Evolutionary conservation across 1,140 invertebrate genomes (phyloP).

Genomic region (Bombus waltoni): DNA sequence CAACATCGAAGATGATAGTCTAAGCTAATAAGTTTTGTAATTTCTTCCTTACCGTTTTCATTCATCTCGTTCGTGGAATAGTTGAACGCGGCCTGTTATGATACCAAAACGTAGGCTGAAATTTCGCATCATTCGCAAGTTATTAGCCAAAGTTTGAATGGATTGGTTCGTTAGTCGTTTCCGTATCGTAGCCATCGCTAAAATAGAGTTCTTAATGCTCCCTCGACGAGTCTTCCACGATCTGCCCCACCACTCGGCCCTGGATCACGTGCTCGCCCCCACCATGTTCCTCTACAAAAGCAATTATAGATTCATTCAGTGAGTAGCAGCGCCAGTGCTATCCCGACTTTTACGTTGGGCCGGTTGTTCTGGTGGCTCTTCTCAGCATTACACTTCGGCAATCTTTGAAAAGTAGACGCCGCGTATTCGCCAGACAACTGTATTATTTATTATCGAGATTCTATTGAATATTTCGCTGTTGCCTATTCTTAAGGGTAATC

Average conservation of each 20-base stretch:
- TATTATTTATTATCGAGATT: not conserved
- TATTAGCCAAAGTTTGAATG: not conserved
- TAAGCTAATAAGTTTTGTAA: not conserved
- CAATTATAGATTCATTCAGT: slow-evolving; percentile 77
- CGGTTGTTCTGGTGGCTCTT: not conserved
- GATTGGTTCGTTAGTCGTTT: not conserved
- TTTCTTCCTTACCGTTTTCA: not conserved
- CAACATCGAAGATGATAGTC: not conserved
- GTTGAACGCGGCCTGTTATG: not conserved
- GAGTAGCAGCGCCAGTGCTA: slow-evolving; percentile 65
- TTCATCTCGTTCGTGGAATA: not conserved
- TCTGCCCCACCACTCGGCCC: slow-evolving; percentile 45
- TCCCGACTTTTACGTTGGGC: slow-evolving; percentile 24
- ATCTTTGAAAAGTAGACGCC: not conserved
- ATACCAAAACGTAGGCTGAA: not conserved
- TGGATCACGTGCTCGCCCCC: slow-evolving; percentile 41
- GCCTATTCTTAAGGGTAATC: too few relatives aligned
- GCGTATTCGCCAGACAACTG: not conserved
- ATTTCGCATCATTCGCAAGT: not conserved
- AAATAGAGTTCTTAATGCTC: slow-evolving; percentile 35
- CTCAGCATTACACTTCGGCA: not conserved
- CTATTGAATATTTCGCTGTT: too few relatives aligned
- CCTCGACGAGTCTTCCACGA: slow-evolving; percentile 50
- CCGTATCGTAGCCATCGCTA: slow-evolving; percentile 22
- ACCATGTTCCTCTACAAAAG: slow-evolving; percentile 24